Base-by-base conservation (phyloP, 2,113 vertebrate genomes). In the Triplophysa tibetana region DNA sequence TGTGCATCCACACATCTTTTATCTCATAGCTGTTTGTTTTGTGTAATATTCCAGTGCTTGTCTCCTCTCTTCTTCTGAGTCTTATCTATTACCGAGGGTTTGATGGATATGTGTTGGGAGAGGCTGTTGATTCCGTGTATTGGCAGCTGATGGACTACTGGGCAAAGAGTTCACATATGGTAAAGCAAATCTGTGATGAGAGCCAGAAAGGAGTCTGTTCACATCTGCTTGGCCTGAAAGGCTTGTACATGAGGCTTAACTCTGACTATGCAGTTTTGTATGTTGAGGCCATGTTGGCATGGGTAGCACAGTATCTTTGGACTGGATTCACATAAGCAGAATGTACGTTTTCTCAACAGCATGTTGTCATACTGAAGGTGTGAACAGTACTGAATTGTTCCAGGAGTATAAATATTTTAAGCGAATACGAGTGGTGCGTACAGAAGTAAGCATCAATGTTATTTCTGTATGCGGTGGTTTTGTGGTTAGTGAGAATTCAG, bases 241-340 rank as follows among this genome's bases (percentile, higher is more conserved):
- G 19, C 50, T 4, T n/a, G 5, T 73, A 73, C 70, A 54, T 73
- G 33, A 73, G 70, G 70, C 54, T 73, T 10, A 4, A 61, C 19
- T 23, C 70, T 16, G 26, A 14, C 26, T 70, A 33, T 33, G 12
- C 26, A 21, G 17, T 23, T 19, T 11, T 73, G 19, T 13, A 60
- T 41, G 29, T 58, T 23, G n/a, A 41, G 17, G 54, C 54, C 17
- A 60, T 60, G 33, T 60, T 73, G 70, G n/a, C 58, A 62, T 62
- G 14, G 21, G 26, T 24, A 19, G 56, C 58, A 48, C 38, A 63
- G 72, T 19, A 23, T 74, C 12, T 62, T 62, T 75, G 38, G 19
- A 48, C 56, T 45, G 56, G 56, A 72, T 72, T 72, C 24, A 56
- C 69, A 56, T 13, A 61, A 52, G 19, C 17, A 58, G 50, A 0